Base-by-base conservation (phyloP, 2,888 invertebrate genomes). In the Phanerotoma sp. region DNA sequence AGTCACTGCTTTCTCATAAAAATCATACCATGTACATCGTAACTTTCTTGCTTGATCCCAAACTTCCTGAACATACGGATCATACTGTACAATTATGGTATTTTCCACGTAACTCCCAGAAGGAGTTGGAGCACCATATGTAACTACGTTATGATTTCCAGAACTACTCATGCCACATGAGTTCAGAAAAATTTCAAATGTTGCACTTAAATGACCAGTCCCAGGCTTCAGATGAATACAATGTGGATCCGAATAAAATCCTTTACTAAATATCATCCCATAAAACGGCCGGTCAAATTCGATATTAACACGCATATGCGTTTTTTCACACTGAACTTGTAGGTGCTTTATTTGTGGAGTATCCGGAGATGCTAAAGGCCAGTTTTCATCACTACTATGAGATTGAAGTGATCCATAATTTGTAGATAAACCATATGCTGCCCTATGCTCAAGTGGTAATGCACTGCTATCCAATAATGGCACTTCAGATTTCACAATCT, bases 231-330 rank as follows among this genome's bases (percentile, higher is more conserved):
- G 79, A 73, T 95, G 94, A 64, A 95, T 93, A 76, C 95, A 95
- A 71, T 93, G 92, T 1, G 89, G 83, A 72, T 95, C 94, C 72
- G 92, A 92, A 79, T 93, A 93, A 81, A 91, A 92, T 54, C 92
- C 95, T 79, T 95, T 95, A 58, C 93, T 93, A 81, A 95, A 95
- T 73, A 95, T 94, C 91, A 95, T 93, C 25, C 95, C 95, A 76
- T 94, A 93, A 80, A 95, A 95, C 11, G 95, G 94, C 44, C 94
- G 84, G 77, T 95, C 95, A 79, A 95, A 96, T 77, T 94, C 94
- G 69, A 96, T 92, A 78, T 93, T 93, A 52, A 95, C 95, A 49
- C 94, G 84, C 94, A 95, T 95, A 76, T 93, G 92, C 44, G 94
- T 93, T 78, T 95, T 95, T 79, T 95, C 95, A 79, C 95, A 95